A percentile compares a stretch with the other conserved stretches of the same genome.
These are phyloP conservation scores for Cynaeus angustus DNA, from an alignment of 2,888 invertebrate species.

Conservation along the genomic window DNA sequence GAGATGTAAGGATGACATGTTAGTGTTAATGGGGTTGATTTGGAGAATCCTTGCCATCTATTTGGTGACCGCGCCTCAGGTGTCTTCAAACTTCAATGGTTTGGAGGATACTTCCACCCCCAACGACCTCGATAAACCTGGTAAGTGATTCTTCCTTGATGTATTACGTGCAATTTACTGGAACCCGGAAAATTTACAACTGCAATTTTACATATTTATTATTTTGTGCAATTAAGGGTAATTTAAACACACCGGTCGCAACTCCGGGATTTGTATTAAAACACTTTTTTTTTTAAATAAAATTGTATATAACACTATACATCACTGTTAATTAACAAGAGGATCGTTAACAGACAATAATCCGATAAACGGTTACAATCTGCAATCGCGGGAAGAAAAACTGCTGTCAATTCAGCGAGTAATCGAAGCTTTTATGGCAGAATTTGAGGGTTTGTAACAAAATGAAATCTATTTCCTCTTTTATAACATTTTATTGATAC, in stretches of 20 bases:
- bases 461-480: constrained; percentile 19
- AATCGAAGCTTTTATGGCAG: constrained; percentile 10
- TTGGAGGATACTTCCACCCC: constrained; percentile 76
- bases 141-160: constrained; percentile 66
- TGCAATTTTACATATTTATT: no score
- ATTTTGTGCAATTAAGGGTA: no score
- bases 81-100: constrained; percentile 70
- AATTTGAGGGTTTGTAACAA: constrained; percentile 3
- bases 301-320: no score
- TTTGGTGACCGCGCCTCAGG: constrained; percentile 69
- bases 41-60: constrained; percentile 73
- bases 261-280: no score
- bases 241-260: no score
- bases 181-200: no score
- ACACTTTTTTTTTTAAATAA: no score
- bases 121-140: constrained; percentile 78
- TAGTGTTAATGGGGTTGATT: constrained; percentile 64
- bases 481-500: constrained; percentile 19
- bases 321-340: no score
- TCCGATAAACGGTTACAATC: background rate
- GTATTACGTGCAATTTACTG: background rate
- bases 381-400: background rate
- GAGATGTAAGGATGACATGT: constrained; percentile 57
- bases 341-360: no score
- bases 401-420: constrained; percentile 3